These are phyloP conservation scores for Apostichopus parvimensis DNA, from an alignment of 35 echinoderm and acorn worm genomes.

Conservation along the genomic window DNA sequence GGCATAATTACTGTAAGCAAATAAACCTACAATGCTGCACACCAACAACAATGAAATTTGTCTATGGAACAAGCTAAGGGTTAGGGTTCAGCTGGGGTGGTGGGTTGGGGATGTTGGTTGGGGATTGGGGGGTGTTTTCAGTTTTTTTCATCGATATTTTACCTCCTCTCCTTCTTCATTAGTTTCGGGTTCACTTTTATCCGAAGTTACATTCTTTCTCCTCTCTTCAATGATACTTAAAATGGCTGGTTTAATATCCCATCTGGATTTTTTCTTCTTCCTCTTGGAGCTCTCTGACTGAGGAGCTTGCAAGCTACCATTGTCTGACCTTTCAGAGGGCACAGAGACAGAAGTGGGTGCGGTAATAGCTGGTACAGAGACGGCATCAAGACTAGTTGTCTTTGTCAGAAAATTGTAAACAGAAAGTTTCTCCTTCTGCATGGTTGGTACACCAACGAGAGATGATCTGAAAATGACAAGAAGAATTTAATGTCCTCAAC, in stretches of 20 bases:
- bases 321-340: background rate
- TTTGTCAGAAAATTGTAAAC: conserved; percentile 36
- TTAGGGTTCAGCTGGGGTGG: too few species aligned
- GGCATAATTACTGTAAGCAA: too few species aligned
- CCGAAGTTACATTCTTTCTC: conserved; percentile 30
- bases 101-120: too few species aligned
- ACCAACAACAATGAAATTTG: too few species aligned
- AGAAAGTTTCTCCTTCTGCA: conserved; percentile 43
- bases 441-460: background rate
- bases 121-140: too few species aligned
- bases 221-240: conserved; percentile 54
- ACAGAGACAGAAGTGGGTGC: background rate
- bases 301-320: background rate
- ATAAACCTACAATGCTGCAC: too few species aligned
- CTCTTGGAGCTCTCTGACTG: background rate
- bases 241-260: conserved; percentile 52
- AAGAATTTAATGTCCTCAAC: too few species aligned
- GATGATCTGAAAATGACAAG: conserved; percentile 14
- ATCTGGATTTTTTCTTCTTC: conserved; percentile 10
- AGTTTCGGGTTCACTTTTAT: background rate
- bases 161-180: background rate
- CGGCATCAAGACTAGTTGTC: background rate
- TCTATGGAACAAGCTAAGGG: too few species aligned
- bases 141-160: background rate
- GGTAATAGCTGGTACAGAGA: background rate